Conservation (phyloP, 2,113 vertebrate species). For the Furnarius figulus region DNA sequence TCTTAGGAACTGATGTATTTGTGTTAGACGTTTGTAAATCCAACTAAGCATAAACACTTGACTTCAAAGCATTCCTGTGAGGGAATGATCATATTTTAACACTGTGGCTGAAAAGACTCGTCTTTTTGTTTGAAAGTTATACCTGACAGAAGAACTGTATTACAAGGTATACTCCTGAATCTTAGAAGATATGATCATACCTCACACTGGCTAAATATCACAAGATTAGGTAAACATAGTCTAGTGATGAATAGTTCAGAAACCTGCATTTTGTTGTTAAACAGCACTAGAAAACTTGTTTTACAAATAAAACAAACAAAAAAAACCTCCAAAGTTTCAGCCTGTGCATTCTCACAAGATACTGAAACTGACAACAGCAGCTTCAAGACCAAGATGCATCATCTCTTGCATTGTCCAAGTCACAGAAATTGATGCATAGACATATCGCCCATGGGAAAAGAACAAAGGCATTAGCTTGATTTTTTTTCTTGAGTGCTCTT, state of each 20-base stretch:
- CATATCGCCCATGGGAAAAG: background rate
- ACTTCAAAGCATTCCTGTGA: slow-evolving; percentile 60
- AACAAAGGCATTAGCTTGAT: background rate
- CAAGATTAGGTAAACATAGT: background rate
- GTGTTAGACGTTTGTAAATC: slow-evolving; percentile 45
- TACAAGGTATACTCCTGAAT: background rate
- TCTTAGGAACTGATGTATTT: slow-evolving; percentile 47
- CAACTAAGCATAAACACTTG: slow-evolving; percentile 55
- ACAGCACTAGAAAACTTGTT: background rate
- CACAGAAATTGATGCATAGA: background rate
- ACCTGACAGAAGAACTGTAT: background rate
- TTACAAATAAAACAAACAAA: background rate
- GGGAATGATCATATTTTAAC: slow-evolving; percentile 18
- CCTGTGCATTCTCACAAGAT: background rate
- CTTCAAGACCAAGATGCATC: background rate
- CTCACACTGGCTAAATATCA: background rate
- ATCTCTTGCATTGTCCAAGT: background rate
- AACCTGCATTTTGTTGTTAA: background rate
- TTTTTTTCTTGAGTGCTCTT: background rate
- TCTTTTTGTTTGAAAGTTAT: background rate
- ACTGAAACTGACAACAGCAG: background rate
- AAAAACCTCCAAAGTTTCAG: background rate
- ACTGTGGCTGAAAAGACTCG: background rate
- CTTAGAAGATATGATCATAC: background rate
- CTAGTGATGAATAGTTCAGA: background rate